These are phyloP conservation scores for Diceros bicornis DNA, from an alignment of 2,797 vertebrate genomes.

Conservation along the genomic window DNA sequence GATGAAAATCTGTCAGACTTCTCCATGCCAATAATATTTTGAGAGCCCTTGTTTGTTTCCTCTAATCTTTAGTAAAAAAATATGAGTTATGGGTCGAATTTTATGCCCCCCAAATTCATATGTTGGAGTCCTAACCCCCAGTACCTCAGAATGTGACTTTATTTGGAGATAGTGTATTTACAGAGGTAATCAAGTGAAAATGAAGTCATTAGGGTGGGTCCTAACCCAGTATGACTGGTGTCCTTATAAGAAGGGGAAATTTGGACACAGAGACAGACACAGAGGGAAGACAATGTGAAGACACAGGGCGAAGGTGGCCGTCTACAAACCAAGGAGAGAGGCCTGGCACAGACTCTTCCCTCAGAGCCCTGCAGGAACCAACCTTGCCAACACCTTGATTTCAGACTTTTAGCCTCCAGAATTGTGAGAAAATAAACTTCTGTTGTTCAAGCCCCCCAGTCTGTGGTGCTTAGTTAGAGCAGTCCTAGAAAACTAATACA, in stretches of 20 bases:
- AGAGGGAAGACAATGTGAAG: not conserved
- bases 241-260: not conserved
- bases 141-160: not conserved
- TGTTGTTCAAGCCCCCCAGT: not conserved
- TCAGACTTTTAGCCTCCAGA: not conserved
- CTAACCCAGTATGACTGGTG: not conserved
- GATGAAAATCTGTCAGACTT: not conserved
- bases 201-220: not conserved
- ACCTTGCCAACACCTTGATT: not conserved
- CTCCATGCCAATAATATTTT: not conserved
- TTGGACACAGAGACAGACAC: not conserved
- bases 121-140: not conserved
- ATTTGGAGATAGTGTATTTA: not conserved
- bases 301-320: not conserved
- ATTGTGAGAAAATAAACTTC: not conserved
- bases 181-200: not conserved
- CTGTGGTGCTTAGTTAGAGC: not conserved
- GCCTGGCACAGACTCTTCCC: not conserved
- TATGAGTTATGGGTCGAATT: not conserved
- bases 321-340: not conserved
- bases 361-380: no score
- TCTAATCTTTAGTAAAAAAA: not conserved
- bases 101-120: not conserved
- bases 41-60: not conserved
- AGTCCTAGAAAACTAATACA: not conserved